A percentile compares a stretch with the other conserved stretches of the same genome.
Evolutionary conservation across 2,888 invertebrate genomes (phyloP).

Genomic region (Hypsopygia costalis): DNA sequence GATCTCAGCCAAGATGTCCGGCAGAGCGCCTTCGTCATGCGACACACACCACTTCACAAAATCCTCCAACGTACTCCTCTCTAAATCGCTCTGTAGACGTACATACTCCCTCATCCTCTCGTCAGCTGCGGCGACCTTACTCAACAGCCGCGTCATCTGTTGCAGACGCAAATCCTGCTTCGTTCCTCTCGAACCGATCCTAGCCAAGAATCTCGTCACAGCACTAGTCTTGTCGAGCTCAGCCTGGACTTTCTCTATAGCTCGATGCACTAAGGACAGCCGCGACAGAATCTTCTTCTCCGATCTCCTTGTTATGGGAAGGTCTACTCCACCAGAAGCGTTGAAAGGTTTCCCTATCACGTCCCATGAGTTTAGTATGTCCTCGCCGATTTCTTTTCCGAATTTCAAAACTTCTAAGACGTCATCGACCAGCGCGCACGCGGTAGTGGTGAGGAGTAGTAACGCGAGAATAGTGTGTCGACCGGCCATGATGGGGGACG

Average conservation of each 20-base stretch:
- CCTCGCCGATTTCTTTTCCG: slow-evolving; percentile 81
- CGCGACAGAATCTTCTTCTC: slow-evolving; percentile 82
- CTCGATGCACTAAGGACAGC: slow-evolving; percentile 45
- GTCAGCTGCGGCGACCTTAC: slow-evolving; percentile 80
- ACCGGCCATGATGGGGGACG: slow-evolving; percentile 59
- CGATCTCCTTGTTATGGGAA: slow-evolving; percentile 81
- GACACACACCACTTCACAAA: slow-evolving; percentile 87
- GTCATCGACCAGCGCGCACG: slow-evolving; percentile 76
- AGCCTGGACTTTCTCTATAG: slow-evolving; percentile 51
- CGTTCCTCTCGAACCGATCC: slow-evolving; percentile 55
- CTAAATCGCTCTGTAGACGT: slow-evolving; percentile 71
- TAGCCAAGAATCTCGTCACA: slow-evolving; percentile 52
- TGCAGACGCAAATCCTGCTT: slow-evolving; percentile 81
- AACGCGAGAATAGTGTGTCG: slow-evolving; percentile 47
- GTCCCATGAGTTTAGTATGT: slow-evolving; percentile 83
- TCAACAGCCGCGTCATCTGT: slow-evolving; percentile 81
- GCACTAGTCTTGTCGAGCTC: slow-evolving; percentile 46
- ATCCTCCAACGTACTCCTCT: slow-evolving; percentile 83
- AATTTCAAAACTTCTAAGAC: slow-evolving; percentile 81
- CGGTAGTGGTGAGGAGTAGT: slow-evolving; percentile 37
- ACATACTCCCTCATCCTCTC: slow-evolving; percentile 82
- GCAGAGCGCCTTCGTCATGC: slow-evolving; percentile 83
- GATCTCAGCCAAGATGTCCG: slow-evolving; percentile 83
- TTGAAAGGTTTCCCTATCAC: slow-evolving; percentile 79
- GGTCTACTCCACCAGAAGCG: slow-evolving; percentile 72